Evolutionary conservation across 1,140 invertebrate species (phyloP), one percentile per base, ranked within the genome.

Genomic region (Fragariocoptes setiger): DNA sequence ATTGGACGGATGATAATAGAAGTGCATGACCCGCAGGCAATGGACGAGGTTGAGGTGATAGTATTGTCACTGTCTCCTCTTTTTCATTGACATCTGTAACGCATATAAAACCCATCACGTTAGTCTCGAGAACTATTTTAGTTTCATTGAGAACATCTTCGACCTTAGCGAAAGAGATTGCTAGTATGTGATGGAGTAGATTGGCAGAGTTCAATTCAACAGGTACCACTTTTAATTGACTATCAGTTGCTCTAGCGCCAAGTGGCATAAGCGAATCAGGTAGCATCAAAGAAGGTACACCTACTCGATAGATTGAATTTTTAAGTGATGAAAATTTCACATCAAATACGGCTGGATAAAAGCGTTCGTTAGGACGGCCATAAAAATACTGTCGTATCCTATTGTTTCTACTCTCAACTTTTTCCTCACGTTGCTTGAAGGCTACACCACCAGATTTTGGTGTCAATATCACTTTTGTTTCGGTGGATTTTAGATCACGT

Each of bases 371-470:
- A 17, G 19, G 4, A 35, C 15, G 25, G n/a, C 85, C 68, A 62
- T 97, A 95, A 59, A 94, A 97, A 61, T 95, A 95, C 60, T 92
- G 76, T 37, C 76, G 59, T 15, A 92, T 74, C 37, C 76, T 64
- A 39, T 65, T 62, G 59, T 90, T 80, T 40, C 79, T 60, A 0
- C 65, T 56, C 55, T 88, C 79, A 2, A 59, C 63, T 40, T 83
- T 62, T 42, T 69, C 65, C 15, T 64, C 56, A 43, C 70, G 62
- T 42, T 66, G 76, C 43, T 82, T 62, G 54, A 85, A 80, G 0
- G 88, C 83, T 19, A 85, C 83, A 38, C 88, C 88, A 31, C 86
- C 85, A 58, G 83, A 92, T 61, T 95, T 95, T 3, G 85, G 85
- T 41, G 88, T 58, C 49, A 86, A 73, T 0, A 94, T 71, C 16